These are phyloP conservation scores for Therioaphis trifolii DNA, from an alignment of 2,888 invertebrate species.

Conservation along the genomic window DNA sequence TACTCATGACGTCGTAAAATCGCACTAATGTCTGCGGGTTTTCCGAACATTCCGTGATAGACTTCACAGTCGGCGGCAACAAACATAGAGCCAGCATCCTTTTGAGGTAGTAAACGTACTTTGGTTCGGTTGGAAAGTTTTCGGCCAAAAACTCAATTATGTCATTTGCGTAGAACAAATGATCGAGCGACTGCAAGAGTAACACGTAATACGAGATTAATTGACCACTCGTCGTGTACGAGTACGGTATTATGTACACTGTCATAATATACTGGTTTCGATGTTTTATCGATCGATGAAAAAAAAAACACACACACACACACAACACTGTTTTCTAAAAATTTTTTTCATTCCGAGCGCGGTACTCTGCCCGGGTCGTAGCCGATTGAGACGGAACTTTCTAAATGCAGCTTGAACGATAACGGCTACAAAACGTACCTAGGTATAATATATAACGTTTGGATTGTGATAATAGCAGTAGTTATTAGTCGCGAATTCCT, in stretches of 20 bases:
- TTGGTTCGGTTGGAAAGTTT: constrained; percentile 7
- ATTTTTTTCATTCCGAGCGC: background rate
- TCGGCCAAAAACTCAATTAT: constrained; percentile 38
- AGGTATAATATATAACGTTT: too few species aligned
- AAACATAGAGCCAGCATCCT: constrained; percentile 34
- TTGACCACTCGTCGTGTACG: background rate
- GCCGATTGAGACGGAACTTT: too few species aligned
- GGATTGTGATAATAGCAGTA: too few species aligned
- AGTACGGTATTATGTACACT: too few species aligned
- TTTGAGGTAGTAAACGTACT: constrained; percentile 18
- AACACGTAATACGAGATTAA: background rate
- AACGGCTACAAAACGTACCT: too few species aligned
- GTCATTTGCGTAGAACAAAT: constrained; percentile 38
- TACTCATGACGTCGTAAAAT: constrained; percentile 43
- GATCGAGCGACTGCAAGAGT: constrained; percentile 28
- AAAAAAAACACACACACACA: background rate
- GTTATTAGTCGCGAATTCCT: too few species aligned
- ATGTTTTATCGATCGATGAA: too few species aligned
- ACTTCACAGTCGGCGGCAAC: constrained; percentile 17
- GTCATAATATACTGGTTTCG: too few species aligned
- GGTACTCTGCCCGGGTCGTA: background rate
- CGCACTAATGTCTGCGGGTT: background rate
- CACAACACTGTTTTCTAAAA: too few species aligned
- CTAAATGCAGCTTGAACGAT: too few species aligned
- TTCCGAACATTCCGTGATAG: background rate